Evolutionary conservation across 2,113 vertebrate species (phyloP).

Genomic region (Lichenostomus cassidix): DNA sequence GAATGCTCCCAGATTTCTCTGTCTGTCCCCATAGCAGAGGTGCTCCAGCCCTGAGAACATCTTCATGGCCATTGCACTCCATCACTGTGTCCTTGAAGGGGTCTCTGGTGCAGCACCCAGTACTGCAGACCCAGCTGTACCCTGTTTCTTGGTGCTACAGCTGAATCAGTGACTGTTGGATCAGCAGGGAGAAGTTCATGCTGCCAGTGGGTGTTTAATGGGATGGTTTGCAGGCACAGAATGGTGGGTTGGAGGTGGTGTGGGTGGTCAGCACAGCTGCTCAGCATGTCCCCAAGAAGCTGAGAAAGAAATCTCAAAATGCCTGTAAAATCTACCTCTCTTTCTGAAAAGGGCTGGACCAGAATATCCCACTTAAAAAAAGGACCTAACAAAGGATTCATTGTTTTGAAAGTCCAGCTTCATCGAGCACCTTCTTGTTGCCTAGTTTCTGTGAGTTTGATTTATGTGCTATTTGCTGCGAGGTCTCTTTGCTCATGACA

Average conservation of each 20-base stretch:
- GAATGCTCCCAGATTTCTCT: background rate
- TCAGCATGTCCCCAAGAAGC: background rate
- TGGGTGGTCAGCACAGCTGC: background rate
- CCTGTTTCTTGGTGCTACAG: background rate
- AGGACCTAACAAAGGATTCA: background rate
- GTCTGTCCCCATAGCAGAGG: background rate
- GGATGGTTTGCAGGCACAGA: accelerated
- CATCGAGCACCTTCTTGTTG: background rate
- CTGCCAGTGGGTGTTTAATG: background rate
- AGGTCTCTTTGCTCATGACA: background rate
- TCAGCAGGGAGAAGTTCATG: accelerated
- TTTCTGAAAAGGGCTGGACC: background rate
- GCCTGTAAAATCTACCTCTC: background rate
- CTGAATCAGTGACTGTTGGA: accelerated
- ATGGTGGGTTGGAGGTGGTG: background rate
- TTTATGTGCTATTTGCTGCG: background rate
- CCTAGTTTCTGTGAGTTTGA: background rate
- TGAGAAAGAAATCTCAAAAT: background rate
- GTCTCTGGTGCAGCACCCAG: background rate
- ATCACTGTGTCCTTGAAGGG: background rate
- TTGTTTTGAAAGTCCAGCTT: slow-evolving; percentile 8
- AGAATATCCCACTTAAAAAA: background rate
- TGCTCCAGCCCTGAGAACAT: background rate
- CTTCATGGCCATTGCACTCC: background rate
- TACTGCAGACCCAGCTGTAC: background rate